Evolutionary conservation across 2,797 vertebrate species (phyloP).

Genomic region (Clarias fuscus): DNA sequence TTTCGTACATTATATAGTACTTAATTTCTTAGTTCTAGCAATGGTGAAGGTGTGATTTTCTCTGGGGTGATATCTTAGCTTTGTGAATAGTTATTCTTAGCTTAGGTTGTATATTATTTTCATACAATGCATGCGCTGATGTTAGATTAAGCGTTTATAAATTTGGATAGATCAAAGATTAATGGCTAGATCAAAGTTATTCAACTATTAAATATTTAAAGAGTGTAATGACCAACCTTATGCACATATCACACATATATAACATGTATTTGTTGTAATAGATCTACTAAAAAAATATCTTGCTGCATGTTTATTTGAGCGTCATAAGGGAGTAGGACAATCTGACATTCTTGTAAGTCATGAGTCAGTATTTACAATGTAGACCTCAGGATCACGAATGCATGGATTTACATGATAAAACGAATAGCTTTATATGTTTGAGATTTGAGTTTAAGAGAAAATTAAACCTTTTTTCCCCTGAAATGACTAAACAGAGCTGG

Average conservation of each 20-base stretch:
- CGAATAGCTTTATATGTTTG: too few relatives aligned
- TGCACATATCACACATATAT: not conserved
- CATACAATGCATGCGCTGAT: not conserved
- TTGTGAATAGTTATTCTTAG: not conserved
- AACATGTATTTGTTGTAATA: not conserved
- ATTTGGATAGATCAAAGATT: not conserved
- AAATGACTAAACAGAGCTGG: not conserved
- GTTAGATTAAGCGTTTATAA: not conserved
- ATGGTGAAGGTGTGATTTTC: not conserved
- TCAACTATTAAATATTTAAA: constrained; percentile 11
- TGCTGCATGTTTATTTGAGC: not conserved
- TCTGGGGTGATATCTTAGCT: not conserved
- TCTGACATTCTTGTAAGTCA: not conserved
- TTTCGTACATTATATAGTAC: not conserved
- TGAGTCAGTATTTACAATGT: not conserved
- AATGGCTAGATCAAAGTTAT: not conserved
- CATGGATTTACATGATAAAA: too few relatives aligned
- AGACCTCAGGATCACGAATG: not conserved
- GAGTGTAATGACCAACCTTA: not conserved
- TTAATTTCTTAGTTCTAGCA: not conserved
- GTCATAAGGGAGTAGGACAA: not conserved
- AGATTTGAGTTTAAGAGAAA: too few relatives aligned
- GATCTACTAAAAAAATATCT: not conserved
- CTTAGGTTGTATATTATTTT: not conserved
- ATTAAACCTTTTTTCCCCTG: too few relatives aligned